Percentiles rank a stretch among this genome's conserved stretches.
These are phyloP conservation scores for Eupithecia inturbata DNA, from an alignment of 2,888 invertebrate species.

Conservation along the genomic window DNA sequence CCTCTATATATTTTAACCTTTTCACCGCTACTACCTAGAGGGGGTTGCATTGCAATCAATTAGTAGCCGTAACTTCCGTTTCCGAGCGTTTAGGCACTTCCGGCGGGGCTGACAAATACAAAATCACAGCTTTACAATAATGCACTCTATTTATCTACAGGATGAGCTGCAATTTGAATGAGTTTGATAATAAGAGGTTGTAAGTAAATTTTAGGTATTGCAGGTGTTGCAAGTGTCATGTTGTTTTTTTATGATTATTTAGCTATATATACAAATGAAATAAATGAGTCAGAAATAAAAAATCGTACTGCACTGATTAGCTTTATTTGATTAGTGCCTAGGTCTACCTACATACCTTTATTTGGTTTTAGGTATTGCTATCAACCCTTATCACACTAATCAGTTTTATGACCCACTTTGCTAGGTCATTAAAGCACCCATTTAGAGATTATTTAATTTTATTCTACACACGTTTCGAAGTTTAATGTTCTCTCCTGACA, in stretches of 20 bases:
- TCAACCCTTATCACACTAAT: conserved; percentile 48
- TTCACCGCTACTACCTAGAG: conserved; percentile 39
- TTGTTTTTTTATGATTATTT: neutral
- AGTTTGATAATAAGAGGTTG: neutral
- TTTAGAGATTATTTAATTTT: neutral
- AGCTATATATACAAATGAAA: neutral
- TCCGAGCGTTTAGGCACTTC: conserved; percentile 81
- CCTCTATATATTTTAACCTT: conserved; percentile 10
- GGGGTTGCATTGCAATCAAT: conserved; percentile 71
- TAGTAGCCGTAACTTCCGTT: conserved; percentile 76
- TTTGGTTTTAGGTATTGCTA: conserved; percentile 12
- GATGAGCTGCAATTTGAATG: neutral
- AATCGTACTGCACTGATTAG: neutral
- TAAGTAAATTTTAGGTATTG: conserved; percentile 11
- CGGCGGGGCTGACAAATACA: conserved; percentile 60
- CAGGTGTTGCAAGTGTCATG: conserved; percentile 25
- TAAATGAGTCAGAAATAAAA: neutral
- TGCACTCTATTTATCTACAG: conserved; percentile 21
- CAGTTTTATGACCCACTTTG: conserved; percentile 51
- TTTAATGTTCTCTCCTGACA: neutral
- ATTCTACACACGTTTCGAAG: neutral
- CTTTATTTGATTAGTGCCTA: neutral
- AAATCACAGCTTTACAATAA: conserved; percentile 27
- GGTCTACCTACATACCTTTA: too few relatives aligned
- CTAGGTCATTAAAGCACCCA: conserved; percentile 30